phyloP scores from a whole-genome alignment of 2,888 invertebrate species.

The Nebria salina region DNA sequence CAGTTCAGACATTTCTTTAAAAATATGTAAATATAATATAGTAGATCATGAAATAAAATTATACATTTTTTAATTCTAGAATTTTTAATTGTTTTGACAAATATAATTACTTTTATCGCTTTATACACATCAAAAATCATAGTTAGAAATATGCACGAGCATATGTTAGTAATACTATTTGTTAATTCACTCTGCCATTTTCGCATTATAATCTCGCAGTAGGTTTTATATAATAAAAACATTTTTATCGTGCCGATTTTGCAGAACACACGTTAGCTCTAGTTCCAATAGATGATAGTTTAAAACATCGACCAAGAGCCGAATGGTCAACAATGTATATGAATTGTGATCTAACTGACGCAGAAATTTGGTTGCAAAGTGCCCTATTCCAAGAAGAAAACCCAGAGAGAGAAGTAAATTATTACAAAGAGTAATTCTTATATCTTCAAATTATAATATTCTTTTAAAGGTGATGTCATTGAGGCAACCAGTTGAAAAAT shows the following conservation, averaged over 20 bases:
- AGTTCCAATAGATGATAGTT: slow-evolving; percentile 79
- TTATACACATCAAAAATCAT: no score
- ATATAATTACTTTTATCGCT: no score
- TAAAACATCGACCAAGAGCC: slow-evolving; percentile 85
- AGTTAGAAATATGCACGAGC: no score
- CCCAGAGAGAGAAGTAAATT: slow-evolving; percentile 61
- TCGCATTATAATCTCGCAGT: not conserved
- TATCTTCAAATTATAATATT: not conserved
- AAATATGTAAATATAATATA: not conserved
- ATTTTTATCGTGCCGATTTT: slow-evolving; percentile 44
- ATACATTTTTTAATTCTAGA: no score
- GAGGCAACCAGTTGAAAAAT: slow-evolving; percentile 79
- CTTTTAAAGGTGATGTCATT: slow-evolving; percentile 58
- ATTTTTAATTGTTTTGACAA: no score
- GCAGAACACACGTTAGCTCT: slow-evolving; percentile 76
- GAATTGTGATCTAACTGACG: slow-evolving; percentile 92
- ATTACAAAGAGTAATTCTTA: not conserved
- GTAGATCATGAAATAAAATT: not conserved
- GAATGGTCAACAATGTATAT: slow-evolving; percentile 93
- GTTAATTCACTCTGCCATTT: no score
- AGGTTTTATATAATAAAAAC: not conserved
- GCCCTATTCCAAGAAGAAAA: slow-evolving; percentile 69
- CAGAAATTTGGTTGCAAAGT: slow-evolving; percentile 91
- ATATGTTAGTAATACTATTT: no score
- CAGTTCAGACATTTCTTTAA: not conserved